Base-by-base conservation (phyloP, 2,113 vertebrate species). In the Camelus dromedarius region DNA sequence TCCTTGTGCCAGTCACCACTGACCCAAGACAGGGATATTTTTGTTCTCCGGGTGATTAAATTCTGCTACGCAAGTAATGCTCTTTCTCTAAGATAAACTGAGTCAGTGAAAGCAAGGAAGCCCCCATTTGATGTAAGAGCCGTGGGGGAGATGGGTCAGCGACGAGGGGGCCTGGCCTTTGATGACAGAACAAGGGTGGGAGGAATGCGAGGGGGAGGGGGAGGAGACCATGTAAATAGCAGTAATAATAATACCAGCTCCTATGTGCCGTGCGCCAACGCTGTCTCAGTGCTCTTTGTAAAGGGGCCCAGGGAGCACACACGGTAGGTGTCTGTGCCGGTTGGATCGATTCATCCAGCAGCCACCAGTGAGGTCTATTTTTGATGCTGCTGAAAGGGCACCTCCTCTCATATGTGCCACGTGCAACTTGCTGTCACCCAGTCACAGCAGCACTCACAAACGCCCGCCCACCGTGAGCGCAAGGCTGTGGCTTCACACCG, bases 401-500 rank as follows among this genome's bases (percentile, higher is more conserved):
- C 87, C 60, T 77, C 81, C 89, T 82, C 19, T 28, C 26, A 32
- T 35, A 67, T 52, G 81, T n/a, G 64, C 28, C n/a, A 13, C 1
- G 6, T 7, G 58, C 64, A 56, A 83, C 64, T 46, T 52, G 50
- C 50, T 54, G 2, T 54, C 76, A 56, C 77, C 48, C 24, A 8
- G 76, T 28, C 76, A 50, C 26, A 38, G 86, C 15, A 42, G 88
- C 32, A 7, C n/a, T 60, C 20, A 5, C 24, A 2, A n/a, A 83
- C 1, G 2, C 60, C 32, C 5, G 11, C 50, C 67, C 14, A 0
- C 83, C 3, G 28, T 0, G 16, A 75, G 66, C 10, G 0, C 0
- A 0, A 26, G 54, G n/a, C 62, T 30, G 30, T 9, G 35, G 60
- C 92, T 85, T 75, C 76, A 30, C 15, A 38, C 13, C 2, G 1